phyloP scores from a whole-genome alignment of 2,113 vertebrate species.

The Hypanus sabinus region DNA sequence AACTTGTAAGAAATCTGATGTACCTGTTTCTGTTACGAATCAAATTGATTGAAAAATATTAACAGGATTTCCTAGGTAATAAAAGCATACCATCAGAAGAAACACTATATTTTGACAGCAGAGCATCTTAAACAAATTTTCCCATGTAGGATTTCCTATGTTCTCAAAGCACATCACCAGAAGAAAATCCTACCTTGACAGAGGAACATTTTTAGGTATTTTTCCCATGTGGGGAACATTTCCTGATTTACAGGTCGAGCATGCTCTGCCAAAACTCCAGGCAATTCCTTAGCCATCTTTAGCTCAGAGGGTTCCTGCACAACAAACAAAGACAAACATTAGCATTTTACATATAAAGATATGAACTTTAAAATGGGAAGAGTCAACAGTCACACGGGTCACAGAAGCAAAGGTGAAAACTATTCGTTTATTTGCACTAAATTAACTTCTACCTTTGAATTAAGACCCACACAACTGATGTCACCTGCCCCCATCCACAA shows the following conservation, averaged over 20 bases:
- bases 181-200: constrained; percentile 69
- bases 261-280: constrained; percentile 73
- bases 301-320: constrained; percentile 72
- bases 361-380: constrained; percentile 25
- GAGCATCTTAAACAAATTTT: too few species aligned
- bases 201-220: constrained; percentile 80
- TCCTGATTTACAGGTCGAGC: constrained; percentile 71
- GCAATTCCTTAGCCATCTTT: constrained; percentile 78
- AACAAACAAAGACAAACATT: constrained; percentile 59
- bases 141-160: not conserved
- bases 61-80: not conserved
- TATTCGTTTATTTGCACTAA: not conserved
- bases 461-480: too few species aligned
- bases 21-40: too few species aligned
- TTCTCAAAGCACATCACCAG: not conserved
- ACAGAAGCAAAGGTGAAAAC: not conserved
- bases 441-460: not conserved
- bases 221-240: constrained; percentile 76
- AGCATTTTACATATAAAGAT: not conserved
- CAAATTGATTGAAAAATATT: not conserved
- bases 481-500: too few species aligned
- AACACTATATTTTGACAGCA: too few species aligned
- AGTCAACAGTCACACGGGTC: not conserved
- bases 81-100: not conserved
- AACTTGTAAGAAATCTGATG: not conserved